These are phyloP conservation scores for Chloebia gouldiae DNA, from an alignment of 2,113 vertebrate species.

Conservation along the genomic window DNA sequence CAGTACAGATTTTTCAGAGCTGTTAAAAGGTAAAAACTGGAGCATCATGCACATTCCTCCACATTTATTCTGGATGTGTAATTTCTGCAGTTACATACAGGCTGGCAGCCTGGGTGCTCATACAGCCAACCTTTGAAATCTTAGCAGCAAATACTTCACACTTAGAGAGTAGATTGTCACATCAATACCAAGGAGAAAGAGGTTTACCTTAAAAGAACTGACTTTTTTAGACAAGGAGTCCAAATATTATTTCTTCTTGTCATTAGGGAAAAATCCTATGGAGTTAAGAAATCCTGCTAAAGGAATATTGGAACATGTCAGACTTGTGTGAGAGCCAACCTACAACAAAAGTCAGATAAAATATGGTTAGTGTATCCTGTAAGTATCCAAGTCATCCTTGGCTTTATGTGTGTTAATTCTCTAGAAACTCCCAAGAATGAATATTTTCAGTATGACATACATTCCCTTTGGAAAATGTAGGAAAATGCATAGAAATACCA, in stretches of 20 bases:
- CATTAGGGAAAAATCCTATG: background rate
- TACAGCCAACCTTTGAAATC: background rate
- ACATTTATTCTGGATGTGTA: background rate
- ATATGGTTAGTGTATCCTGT: background rate
- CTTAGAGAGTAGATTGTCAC: background rate
- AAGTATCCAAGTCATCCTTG: background rate
- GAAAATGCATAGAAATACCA: background rate
- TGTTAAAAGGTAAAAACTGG: background rate
- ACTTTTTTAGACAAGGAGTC: background rate
- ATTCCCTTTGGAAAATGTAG: background rate
- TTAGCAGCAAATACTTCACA: background rate
- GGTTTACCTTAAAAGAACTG: background rate
- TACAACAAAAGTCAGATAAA: background rate
- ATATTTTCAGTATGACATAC: background rate
- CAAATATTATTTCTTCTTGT: background rate
- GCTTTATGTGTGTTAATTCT: background rate
- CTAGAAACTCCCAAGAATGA: background rate
- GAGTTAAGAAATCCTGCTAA: background rate
- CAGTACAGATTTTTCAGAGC: background rate
- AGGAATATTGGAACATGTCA: background rate
- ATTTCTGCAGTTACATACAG: background rate
- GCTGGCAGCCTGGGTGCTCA: background rate
- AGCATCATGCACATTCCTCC: rapidly evolving
- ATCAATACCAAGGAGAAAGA: background rate
- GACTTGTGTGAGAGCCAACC: background rate